A percentile compares a stretch with the other conserved stretches of the same genome.
Evolutionary conservation across 2,888 invertebrate genomes (phyloP).

Genomic region (Monopis laevigella): DNA sequence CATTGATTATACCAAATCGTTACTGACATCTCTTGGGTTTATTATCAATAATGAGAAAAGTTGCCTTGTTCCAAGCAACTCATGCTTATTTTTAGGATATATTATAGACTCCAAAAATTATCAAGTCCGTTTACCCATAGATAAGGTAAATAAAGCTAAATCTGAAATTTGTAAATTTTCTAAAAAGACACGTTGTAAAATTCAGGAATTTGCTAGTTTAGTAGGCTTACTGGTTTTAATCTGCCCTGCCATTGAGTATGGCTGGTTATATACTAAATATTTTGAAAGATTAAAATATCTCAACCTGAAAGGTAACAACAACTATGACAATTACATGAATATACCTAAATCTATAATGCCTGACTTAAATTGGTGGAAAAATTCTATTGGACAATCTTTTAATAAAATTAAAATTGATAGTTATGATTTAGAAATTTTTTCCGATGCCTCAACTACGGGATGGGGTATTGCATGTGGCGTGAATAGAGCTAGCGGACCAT

Average conservation of each 20-base stretch:
- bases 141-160: conserved; percentile 2
- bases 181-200: not conserved
- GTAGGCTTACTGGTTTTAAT: conserved; percentile 13
- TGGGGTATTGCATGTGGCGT: conserved; percentile 17
- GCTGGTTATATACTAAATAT: conserved; percentile 14
- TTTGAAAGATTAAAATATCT: conserved; percentile 15
- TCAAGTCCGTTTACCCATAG: not conserved
- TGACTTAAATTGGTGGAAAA: conserved; percentile 5
- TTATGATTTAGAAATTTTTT: conserved; percentile 16
- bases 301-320: not conserved
- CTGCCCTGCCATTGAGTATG: conserved; percentile 9
- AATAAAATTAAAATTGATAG: conserved; percentile 1
- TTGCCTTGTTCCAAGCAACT: not conserved
- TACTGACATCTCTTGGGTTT: conserved; percentile 6
- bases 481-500: conserved; percentile 16
- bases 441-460: conserved; percentile 18
- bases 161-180: not conserved
- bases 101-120: conserved; percentile 6
- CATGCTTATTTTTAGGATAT: conserved; percentile 10
- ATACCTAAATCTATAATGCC: not conserved
- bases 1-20: not conserved
- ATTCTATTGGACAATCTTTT: not conserved
- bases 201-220: conserved; percentile 15
- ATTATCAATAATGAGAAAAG: conserved; percentile 11
- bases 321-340: conserved; percentile 1